A percentile compares a stretch with the other conserved stretches of the same genome.
Evolutionary conservation across 2,888 invertebrate genomes (phyloP).

Genomic region (Onthophagus sagittarius): DNA sequence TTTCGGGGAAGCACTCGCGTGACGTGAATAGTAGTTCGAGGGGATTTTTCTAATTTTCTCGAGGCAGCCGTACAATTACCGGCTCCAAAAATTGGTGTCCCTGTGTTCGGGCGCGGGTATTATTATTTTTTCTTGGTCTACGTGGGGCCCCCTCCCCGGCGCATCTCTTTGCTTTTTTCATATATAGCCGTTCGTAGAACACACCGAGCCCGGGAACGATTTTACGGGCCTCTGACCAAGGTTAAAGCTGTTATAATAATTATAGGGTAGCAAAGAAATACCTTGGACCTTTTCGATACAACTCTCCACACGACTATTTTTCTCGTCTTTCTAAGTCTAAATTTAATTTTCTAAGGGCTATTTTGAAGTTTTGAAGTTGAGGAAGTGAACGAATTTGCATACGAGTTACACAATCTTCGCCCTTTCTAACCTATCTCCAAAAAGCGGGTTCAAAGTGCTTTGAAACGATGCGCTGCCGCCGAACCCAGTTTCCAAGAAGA

Average conservation of each 20-base stretch:
- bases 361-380: not conserved
- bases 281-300: not conserved
- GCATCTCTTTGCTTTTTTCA: not conserved
- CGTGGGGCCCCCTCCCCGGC: not conserved
- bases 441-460: not conserved
- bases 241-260: slow-evolving; percentile 29
- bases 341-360: not conserved
- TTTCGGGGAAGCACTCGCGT: not conserved
- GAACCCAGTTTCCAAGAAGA: not conserved
- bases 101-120: not conserved
- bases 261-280: slow-evolving; percentile 27
- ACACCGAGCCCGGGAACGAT: slow-evolving; percentile 18
- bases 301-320: not conserved
- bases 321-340: not conserved
- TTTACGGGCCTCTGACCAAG: slow-evolving; percentile 30
- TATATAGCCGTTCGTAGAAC: not conserved
- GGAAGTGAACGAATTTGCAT: not conserved
- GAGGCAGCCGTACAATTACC: not conserved
- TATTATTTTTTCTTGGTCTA: not conserved
- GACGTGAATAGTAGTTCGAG: not conserved
- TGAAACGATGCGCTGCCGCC: not conserved
- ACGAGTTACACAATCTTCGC: not conserved
- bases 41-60: not conserved
- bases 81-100: not conserved
- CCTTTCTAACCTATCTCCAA: not conserved